Conservation (phyloP, 2,888 invertebrate species). For the Hirtodrosophila cameraria region DNA sequence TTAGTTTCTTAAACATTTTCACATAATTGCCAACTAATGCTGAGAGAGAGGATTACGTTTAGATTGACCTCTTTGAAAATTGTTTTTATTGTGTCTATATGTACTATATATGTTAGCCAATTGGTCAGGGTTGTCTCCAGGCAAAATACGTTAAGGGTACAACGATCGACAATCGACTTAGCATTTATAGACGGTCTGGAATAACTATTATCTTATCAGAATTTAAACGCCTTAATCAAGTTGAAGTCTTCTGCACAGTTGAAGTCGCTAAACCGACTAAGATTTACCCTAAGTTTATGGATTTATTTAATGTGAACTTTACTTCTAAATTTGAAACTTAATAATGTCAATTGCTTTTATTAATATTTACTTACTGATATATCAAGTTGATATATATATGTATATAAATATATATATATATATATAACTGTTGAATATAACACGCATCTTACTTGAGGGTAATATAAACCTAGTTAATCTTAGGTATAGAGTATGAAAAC, state of each 20-base stretch:
- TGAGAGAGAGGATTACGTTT: constrained; percentile 6
- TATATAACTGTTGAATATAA: too few relatives aligned
- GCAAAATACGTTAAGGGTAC: not conserved
- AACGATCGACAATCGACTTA: not conserved
- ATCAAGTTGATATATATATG: not conserved
- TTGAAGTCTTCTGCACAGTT: not conserved
- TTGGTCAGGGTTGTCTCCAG: constrained; percentile 4
- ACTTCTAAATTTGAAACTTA: too few relatives aligned
- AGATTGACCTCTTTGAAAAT: not conserved
- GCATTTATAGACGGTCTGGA: constrained; percentile 11
- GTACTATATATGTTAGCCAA: too few relatives aligned
- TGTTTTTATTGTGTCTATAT: not conserved
- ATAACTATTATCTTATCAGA: constrained; percentile 43
- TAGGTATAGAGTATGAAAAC: not conserved
- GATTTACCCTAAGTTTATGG: constrained; percentile 19
- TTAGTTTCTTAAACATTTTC: not conserved
- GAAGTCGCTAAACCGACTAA: not conserved
- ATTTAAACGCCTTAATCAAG: constrained; percentile 8
- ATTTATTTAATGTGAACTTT: too few relatives aligned
- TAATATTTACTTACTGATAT: too few relatives aligned
- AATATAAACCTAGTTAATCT: constrained; percentile 1
- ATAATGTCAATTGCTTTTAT: too few relatives aligned
- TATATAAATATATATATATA: too few relatives aligned
- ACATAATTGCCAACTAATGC: constrained; percentile 36
- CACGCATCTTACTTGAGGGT: too few relatives aligned